Evolutionary conservation across 2,888 invertebrate genomes (phyloP), one percentile per base, ranked within the genome.

Genomic region (Amiota mariae): DNA sequence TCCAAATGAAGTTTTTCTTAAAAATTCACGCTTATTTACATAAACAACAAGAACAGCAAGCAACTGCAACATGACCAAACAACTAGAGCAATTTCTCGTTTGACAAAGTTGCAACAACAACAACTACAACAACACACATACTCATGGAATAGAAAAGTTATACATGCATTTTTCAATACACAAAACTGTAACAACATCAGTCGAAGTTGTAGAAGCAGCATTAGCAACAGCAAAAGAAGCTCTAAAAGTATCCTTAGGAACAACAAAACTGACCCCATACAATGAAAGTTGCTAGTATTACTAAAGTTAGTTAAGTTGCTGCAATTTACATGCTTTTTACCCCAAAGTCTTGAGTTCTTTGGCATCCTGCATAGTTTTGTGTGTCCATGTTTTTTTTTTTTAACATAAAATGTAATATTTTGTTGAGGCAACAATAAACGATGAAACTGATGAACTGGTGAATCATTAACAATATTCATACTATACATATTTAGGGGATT

Each of bases 1-100:
- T 61, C 18, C 13, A 72, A 72, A 68, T 59, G 15, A 66, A 48
- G 54, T 68, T 54, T 67, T 64, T 49, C 66, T 67, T 67, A 1
- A 51, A 59, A 71, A 71, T 71, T 66, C 51, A 46, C 71, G 71
- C 70, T 73, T 73, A 70, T 73, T 73, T 73, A 70, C 63, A 70
- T 73, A 47, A 20, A 18, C 20, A 51, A 59, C 15, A 20, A 18
- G 10, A 51, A 20, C 15, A 59, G 20, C 59, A 51, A 4, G 54
- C n/a, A 51, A 51, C 54, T 1, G n/a, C 54, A 51, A 51, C 54
- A 51, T 51, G n/a, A 51, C 12, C 13, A n/a, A 51, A 51, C n/a
- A 51, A 51, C 13, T 2, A 51, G n/a, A 51, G n/a, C 10, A 66
- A 64, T 2, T 54, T n/a, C 36, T 36, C 54, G 15, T 46, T 59